phyloP scores from a whole-genome alignment of 1,140 invertebrate genomes.

The Trinorchestia longiramus region DNA sequence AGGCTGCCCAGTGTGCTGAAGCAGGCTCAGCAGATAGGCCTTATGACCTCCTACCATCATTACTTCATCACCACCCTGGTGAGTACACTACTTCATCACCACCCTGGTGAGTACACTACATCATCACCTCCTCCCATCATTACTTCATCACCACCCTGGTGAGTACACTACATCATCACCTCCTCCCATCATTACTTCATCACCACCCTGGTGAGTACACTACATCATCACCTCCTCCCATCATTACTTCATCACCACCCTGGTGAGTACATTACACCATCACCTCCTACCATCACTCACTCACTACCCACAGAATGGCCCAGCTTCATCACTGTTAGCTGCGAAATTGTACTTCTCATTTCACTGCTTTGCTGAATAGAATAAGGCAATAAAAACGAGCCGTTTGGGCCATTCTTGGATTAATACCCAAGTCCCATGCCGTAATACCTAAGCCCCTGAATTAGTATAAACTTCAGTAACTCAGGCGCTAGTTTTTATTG shows the following conservation, averaged over 20 bases:
- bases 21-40: constrained; percentile 86
- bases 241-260: constrained; percentile 81
- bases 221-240: constrained; percentile 80
- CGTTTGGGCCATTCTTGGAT: not conserved
- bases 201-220: constrained; percentile 80
- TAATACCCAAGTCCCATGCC: not conserved
- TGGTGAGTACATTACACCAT: constrained; percentile 78
- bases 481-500: no score
- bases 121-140: no score
- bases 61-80: constrained; percentile 80
- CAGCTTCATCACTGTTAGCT: not conserved
- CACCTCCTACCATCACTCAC: constrained; percentile 80
- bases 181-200: constrained; percentile 82
- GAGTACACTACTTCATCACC: no score
- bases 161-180: no score
- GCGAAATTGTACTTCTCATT: not conserved
- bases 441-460: not conserved
- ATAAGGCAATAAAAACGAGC: no score
- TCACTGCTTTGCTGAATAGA: no score
- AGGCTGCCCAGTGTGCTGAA: constrained; percentile 78
- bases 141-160: constrained; percentile 70
- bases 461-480: no score
- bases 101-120: no score
- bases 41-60: no score
- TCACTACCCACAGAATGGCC: constrained; percentile 76